Evolutionary conservation across 2,888 invertebrate genomes (phyloP).

Genomic region (Protonemura montana): DNA sequence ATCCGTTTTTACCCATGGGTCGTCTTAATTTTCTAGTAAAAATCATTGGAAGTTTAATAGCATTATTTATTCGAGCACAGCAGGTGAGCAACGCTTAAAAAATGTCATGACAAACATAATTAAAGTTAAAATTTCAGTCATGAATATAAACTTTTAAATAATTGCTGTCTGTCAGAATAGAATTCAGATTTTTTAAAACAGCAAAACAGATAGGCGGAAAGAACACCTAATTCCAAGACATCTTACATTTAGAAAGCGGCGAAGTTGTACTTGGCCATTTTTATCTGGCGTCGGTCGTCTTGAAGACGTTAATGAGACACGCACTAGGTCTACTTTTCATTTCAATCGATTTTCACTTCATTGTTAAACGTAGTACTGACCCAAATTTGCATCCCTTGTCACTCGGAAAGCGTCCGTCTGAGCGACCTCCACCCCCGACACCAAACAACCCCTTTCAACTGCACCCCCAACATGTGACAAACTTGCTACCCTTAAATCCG

Average conservation of each 20-base stretch:
- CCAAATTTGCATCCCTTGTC: slow-evolving; percentile 30
- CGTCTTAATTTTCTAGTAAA: neutral
- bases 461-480: slow-evolving; percentile 52
- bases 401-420: neutral
- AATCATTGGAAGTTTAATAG: neutral
- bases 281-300: neutral
- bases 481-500: slow-evolving; percentile 14
- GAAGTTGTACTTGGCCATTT: neutral
- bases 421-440: slow-evolving; percentile 34
- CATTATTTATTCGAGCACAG: neutral
- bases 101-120: neutral
- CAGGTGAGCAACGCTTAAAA: neutral
- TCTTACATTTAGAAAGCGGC: neutral
- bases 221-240: neutral
- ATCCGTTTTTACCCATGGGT: neutral
- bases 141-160: neutral
- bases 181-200: neutral
- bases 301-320: neutral
- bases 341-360: slow-evolving; percentile 1
- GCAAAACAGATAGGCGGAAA: neutral
- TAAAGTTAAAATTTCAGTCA: neutral
- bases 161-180: neutral
- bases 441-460: slow-evolving; percentile 39
- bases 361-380: slow-evolving; percentile 25
- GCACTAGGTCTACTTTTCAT: slow-evolving; percentile 33